Conservation (phyloP, 2,113 vertebrate genomes). For the Menura novaehollandiae region DNA sequence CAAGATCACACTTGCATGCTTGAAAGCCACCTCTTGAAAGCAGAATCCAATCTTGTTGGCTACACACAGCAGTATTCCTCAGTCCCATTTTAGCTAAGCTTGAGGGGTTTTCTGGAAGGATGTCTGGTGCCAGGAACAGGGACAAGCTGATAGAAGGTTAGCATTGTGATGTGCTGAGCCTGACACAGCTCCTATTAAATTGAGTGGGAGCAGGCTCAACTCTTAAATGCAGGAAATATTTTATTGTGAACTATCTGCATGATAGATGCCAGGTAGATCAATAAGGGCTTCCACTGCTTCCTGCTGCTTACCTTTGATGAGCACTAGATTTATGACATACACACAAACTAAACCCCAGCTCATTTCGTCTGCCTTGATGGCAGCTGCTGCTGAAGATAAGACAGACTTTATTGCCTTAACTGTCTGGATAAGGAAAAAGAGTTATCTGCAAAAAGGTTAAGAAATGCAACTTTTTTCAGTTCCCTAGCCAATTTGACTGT, state of each 20-base stretch:
- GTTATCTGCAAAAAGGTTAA: constrained; percentile 11
- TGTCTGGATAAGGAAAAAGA: not conserved
- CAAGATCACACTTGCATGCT: not conserved
- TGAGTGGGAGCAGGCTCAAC: not conserved
- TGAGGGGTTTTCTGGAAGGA: not conserved
- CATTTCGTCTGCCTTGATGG: not conserved
- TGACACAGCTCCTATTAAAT: not conserved
- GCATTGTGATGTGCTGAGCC: not conserved
- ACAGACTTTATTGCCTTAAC: constrained; percentile 27
- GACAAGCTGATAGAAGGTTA: not conserved
- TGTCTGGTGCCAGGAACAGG: not conserved
- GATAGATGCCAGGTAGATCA: constrained; percentile 41
- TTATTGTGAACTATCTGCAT: constrained; percentile 32
- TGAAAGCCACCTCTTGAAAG: not conserved
- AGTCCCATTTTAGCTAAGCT: not conserved
- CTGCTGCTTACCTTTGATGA: constrained; percentile 45
- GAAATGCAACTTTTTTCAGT: not conserved
- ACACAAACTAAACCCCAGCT: constrained; percentile 8
- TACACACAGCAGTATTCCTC: not conserved
- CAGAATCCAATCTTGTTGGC: not conserved
- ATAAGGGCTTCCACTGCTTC: constrained; percentile 35
- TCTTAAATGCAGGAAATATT: constrained; percentile 45
- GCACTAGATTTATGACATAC: constrained; percentile 16
- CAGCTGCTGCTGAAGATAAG: constrained; percentile 41
- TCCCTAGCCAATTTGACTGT: not conserved